Evolutionary conservation across 1,140 invertebrate species (phyloP).

Genomic region (Achroia grisella): DNA sequence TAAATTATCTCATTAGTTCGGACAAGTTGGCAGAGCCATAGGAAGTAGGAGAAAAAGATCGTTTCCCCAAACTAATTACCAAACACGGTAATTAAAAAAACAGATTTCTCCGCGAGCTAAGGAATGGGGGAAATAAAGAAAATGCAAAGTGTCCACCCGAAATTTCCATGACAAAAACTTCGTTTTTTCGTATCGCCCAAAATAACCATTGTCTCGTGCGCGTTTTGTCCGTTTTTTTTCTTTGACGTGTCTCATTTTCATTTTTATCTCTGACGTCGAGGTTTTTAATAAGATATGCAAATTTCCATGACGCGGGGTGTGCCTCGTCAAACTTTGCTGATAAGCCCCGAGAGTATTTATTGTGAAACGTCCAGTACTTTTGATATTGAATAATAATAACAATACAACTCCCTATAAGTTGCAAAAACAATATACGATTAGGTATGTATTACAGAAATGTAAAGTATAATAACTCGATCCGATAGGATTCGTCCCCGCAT

Average conservation of each 20-base stretch:
- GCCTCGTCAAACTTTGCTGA: slow-evolving; percentile 30
- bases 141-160: slow-evolving; percentile 67
- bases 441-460: too few relatives aligned
- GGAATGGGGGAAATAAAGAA: slow-evolving; percentile 52
- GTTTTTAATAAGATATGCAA: slow-evolving; percentile 71
- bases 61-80: slow-evolving; percentile 70
- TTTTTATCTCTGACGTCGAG: slow-evolving; percentile 58
- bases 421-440: too few relatives aligned
- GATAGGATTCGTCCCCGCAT: too few relatives aligned
- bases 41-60: slow-evolving; percentile 55
- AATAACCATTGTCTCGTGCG: slow-evolving; percentile 63
- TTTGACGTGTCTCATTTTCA: slow-evolving; percentile 67
- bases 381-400: too few relatives aligned
- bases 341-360: slow-evolving; percentile 7
- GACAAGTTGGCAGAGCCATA: slow-evolving; percentile 52
- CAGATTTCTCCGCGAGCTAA: slow-evolving; percentile 50
- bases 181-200: slow-evolving; percentile 61
- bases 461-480: too few relatives aligned
- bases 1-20: slow-evolving; percentile 67
- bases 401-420: too few relatives aligned
- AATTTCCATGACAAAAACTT: slow-evolving; percentile 69
- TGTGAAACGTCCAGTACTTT: too few relatives aligned
- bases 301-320: slow-evolving; percentile 31
- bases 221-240: slow-evolving; percentile 49
- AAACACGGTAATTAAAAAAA: slow-evolving; percentile 72